Conservation (phyloP, 2,113 vertebrate genomes). For the Carassius gibelio region DNA sequence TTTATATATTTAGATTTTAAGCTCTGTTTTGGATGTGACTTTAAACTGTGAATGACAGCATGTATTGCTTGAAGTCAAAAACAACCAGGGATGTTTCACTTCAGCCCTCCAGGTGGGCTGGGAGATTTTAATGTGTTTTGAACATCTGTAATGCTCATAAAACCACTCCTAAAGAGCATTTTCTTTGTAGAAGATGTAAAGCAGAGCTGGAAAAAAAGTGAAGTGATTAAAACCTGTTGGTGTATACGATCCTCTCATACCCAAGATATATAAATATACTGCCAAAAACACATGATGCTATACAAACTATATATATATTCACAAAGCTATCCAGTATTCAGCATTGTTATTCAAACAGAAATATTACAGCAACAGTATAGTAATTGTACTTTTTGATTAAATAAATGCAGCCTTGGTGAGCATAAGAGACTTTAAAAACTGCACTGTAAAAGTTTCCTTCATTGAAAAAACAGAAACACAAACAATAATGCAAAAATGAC, state of each 20-base stretch:
- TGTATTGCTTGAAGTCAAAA: not conserved
- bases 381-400: not conserved
- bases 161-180: not conserved
- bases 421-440: not conserved
- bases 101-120: not conserved
- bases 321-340: no score
- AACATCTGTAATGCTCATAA: slow-evolving; percentile 6
- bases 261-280: not conserved
- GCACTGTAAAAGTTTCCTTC: not conserved
- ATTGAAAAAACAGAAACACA: not conserved
- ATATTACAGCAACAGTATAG: not conserved
- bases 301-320: no score
- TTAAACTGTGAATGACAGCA: not conserved
- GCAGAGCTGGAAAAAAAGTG: not conserved
- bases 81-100: not conserved
- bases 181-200: not conserved
- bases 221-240: not conserved
- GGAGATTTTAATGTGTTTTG: not conserved
- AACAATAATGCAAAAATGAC: not conserved
- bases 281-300: not conserved
- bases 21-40: not conserved
- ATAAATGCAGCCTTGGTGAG: not conserved
- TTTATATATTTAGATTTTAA: not conserved
- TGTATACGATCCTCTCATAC: not conserved
- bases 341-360: no score